Evolutionary conservation across 2,797 vertebrate species (phyloP).

Genomic region (Staurois parvus): DNA sequence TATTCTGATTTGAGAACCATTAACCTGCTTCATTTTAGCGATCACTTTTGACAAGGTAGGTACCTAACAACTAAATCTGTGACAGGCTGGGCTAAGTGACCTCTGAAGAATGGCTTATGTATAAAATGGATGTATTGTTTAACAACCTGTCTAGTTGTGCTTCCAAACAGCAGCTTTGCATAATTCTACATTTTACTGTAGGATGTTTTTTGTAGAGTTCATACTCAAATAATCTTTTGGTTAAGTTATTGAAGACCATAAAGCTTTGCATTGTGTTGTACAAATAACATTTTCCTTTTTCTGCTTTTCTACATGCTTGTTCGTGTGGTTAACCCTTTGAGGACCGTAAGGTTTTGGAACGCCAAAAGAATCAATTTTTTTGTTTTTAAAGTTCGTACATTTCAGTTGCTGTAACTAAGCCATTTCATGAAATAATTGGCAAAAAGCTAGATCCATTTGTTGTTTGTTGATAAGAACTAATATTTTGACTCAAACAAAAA

Average conservation of each 20-base stretch:
- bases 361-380: too few relatives aligned
- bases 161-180: slow-evolving; percentile 25
- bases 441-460: too few relatives aligned
- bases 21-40: slow-evolving; percentile 39
- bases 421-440: too few relatives aligned
- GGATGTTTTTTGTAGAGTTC: neutral
- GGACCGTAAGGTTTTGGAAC: too few relatives aligned
- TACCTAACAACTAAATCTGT: slow-evolving; percentile 26
- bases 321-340: too few relatives aligned
- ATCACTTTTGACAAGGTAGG: slow-evolving; percentile 46
- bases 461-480: too few relatives aligned
- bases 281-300: neutral
- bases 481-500: too few relatives aligned
- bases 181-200: neutral
- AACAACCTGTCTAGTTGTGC: slow-evolving; percentile 43
- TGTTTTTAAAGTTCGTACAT: too few relatives aligned
- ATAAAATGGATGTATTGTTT: slow-evolving; percentile 30
- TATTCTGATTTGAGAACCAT: slow-evolving; percentile 34
- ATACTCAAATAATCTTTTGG: neutral
- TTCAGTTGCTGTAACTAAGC: too few relatives aligned
- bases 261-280: neutral
- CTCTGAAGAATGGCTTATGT: slow-evolving; percentile 38
- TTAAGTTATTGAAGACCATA: neutral
- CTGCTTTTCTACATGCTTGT: neutral
- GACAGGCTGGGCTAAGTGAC: slow-evolving; percentile 26